These are phyloP conservation scores for Schizothorax lantsangensis DNA, from an alignment of 2,797 vertebrate species.

Conservation along the genomic window DNA sequence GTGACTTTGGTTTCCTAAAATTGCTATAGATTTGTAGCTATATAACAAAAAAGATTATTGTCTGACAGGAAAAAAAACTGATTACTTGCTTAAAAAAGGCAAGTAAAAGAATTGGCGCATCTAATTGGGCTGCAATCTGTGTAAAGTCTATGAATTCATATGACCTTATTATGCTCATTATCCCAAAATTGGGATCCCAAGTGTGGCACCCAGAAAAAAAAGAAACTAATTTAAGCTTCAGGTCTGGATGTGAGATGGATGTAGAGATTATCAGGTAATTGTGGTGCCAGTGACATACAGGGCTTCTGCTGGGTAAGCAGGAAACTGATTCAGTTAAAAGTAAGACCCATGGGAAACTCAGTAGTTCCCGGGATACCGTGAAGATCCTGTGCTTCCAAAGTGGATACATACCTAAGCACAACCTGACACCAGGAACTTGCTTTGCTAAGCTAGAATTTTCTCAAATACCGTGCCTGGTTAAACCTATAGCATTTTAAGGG, in stretches of 20 bases:
- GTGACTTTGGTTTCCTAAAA: neutral
- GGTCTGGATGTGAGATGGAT: neutral
- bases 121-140: neutral
- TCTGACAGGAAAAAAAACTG: neutral
- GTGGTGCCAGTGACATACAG: slow-evolving; percentile 37
- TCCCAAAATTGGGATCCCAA: slow-evolving; percentile 9
- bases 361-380: slow-evolving; percentile 24
- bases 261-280: slow-evolving; percentile 29
- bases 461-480: neutral
- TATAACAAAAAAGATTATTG: neutral
- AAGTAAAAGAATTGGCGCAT: neutral
- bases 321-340: slow-evolving; percentile 39
- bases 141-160: neutral
- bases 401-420: slow-evolving; percentile 1
- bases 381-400: slow-evolving; percentile 18
- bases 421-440: slow-evolving; percentile 24
- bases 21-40: neutral
- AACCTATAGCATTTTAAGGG: neutral
- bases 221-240: neutral
- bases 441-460: slow-evolving; percentile 6
- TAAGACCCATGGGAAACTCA: slow-evolving; percentile 33
- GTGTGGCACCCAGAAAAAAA: neutral
- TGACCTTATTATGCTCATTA: neutral
- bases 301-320: slow-evolving; percentile 54
- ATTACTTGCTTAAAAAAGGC: neutral